These are phyloP conservation scores for Ostrea edulis DNA, from an alignment of 1,140 invertebrate genomes.

Conservation along the genomic window DNA sequence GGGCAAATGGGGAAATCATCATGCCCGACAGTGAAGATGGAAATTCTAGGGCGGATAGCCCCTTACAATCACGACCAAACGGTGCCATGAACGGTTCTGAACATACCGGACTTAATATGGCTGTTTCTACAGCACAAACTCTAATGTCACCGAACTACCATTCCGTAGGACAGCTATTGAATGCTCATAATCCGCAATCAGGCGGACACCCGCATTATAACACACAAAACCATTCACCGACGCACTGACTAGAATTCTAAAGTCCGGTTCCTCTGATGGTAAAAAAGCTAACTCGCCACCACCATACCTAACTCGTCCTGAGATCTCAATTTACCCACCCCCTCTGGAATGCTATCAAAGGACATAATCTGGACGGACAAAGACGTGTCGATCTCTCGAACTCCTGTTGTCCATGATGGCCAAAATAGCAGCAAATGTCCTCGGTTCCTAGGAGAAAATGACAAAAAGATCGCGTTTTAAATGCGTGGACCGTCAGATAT, in stretches of 20 bases:
- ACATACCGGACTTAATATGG: conserved; percentile 62
- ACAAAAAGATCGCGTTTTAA: neutral
- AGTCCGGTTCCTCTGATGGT: neutral
- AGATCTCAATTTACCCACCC: conserved; percentile 11
- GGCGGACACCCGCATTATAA: conserved; percentile 63
- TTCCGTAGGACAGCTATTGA: conserved; percentile 55
- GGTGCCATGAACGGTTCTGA: conserved; percentile 47
- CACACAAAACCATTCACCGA: conserved; percentile 63
- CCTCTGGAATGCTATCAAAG: conserved; percentile 33
- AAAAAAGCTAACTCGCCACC: conserved; percentile 16
- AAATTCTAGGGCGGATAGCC: conserved; percentile 53
- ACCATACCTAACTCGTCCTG: neutral
- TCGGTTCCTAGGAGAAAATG: neutral
- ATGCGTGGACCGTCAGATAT: neutral
- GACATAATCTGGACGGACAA: neutral
- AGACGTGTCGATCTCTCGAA: neutral
- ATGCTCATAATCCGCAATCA: conserved; percentile 62
- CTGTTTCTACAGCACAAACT: conserved; percentile 50
- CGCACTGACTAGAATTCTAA: conserved; percentile 61
- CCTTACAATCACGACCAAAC: conserved; percentile 27
- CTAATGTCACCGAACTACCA: conserved; percentile 56
- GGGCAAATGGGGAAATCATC: conserved; percentile 74
- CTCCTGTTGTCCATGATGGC: neutral
- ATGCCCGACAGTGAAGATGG: conserved; percentile 64
- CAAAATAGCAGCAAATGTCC: neutral